Evolutionary conservation across 2,797 vertebrate genomes (phyloP).

Genomic region (Sebastes nivosus): DNA sequence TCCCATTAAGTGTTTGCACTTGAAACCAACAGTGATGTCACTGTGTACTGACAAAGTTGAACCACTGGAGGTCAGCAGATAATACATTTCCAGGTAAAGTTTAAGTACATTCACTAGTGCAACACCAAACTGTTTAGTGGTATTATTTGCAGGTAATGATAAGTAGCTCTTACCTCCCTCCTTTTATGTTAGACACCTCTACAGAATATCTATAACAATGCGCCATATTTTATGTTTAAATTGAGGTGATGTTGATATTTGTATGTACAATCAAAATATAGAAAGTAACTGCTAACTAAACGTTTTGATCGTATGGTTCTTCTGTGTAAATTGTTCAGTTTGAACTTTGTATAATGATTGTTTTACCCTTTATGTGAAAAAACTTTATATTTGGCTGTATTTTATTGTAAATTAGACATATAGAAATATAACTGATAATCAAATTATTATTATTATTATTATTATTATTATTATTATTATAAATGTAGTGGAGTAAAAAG

Average conservation of each 20-base stretch:
- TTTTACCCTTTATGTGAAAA: too few relatives aligned
- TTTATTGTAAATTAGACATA: too few relatives aligned
- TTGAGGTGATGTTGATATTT: not conserved
- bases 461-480: too few relatives aligned
- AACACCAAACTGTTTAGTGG: not conserved
- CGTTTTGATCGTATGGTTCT: too few relatives aligned
- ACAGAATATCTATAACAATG: not conserved
- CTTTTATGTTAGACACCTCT: not conserved
- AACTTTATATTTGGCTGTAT: too few relatives aligned
- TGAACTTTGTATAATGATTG: too few relatives aligned
- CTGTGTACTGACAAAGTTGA: too few relatives aligned
- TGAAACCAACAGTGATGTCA: not conserved
- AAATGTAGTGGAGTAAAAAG: not conserved
- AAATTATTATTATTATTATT: too few relatives aligned
- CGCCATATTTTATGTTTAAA: not conserved
- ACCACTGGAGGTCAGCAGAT: not conserved
- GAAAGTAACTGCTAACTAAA: not conserved
- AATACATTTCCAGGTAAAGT: not conserved
- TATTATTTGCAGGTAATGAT: not conserved
- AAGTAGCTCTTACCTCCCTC: not conserved
- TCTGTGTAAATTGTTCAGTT: too few relatives aligned
- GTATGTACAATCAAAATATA: not conserved
- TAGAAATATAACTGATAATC: too few relatives aligned
- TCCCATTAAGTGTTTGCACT: not conserved
- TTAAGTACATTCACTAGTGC: not conserved